A percentile compares a stretch with the other conserved stretches of the same genome.
These are phyloP conservation scores for Eupleurogrammus muticus DNA, from an alignment of 2,797 vertebrate species.

Conservation along the genomic window DNA sequence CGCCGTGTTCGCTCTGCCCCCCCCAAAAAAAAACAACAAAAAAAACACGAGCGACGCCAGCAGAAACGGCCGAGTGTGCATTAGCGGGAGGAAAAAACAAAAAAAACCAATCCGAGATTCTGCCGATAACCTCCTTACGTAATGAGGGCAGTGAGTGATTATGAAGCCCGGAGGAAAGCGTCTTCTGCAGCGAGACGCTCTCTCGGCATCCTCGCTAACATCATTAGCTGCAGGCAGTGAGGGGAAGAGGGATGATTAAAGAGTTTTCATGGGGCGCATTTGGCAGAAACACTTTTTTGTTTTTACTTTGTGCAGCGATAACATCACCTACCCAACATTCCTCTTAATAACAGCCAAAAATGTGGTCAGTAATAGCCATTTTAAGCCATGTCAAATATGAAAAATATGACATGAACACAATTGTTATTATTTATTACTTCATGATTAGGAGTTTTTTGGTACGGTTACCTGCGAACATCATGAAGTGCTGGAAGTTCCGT, in stretches of 20 bases:
- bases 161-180: constrained; percentile 14
- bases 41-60: too few relatives aligned
- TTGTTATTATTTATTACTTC: too few relatives aligned
- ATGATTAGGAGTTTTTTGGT: too few relatives aligned
- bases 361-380: background rate
- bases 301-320: constrained; percentile 4
- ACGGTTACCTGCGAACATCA: constrained; percentile 93
- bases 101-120: background rate
- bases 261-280: constrained; percentile 30
- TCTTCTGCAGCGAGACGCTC: constrained; percentile 35
- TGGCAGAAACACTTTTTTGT: constrained; percentile 1
- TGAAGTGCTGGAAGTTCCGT: constrained; percentile 87
- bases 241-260: constrained; percentile 45
- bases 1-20: constrained; percentile 30
- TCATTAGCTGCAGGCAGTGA: constrained; percentile 43
- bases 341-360: background rate
- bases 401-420: too few relatives aligned
- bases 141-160: constrained; percentile 32
- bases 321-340: background rate
- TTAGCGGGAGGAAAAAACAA: background rate
- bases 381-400: background rate
- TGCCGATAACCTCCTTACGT: constrained; percentile 2
- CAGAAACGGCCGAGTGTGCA: constrained; percentile 18
- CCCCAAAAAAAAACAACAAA: constrained; percentile 29
- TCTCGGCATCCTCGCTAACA: constrained; percentile 42